These are phyloP conservation scores for Psilopogon haemacephalus DNA, from an alignment of 2,113 vertebrate species.

Conservation along the genomic window DNA sequence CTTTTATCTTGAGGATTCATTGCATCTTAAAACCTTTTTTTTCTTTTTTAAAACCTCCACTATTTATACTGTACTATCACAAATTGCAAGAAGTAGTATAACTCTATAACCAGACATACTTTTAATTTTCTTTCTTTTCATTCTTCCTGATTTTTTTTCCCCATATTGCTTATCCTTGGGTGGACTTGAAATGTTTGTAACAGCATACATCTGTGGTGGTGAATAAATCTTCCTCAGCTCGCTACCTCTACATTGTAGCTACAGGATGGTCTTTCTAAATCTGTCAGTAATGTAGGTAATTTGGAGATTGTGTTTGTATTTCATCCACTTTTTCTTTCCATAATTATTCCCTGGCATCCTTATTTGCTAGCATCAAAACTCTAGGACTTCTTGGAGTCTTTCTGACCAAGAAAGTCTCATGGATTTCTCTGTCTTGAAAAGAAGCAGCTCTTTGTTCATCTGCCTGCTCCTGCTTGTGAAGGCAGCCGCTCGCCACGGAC, in stretches of 20 bases:
- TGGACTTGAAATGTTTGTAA: background rate
- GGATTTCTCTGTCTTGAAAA: background rate
- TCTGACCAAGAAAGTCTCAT: background rate
- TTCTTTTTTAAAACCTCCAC: background rate
- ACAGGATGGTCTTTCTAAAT: background rate
- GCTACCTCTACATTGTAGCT: background rate
- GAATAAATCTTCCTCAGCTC: background rate
- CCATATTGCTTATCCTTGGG: background rate
- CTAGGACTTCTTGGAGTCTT: background rate
- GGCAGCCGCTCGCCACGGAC: accelerated
- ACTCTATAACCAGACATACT: accelerated
- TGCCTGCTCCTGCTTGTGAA: accelerated
- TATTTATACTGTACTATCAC: background rate
- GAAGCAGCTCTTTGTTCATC: accelerated
- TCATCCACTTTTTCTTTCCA: background rate
- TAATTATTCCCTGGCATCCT: background rate
- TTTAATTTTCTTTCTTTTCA: background rate
- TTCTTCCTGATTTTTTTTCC: background rate
- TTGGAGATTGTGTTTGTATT: background rate
- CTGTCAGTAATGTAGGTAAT: background rate
- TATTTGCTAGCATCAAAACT: background rate
- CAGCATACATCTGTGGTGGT: background rate
- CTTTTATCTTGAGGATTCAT: background rate
- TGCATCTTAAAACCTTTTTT: background rate
- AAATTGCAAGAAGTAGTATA: background rate